These are phyloP conservation scores for Nomada hirtipes DNA, from an alignment of 2,888 invertebrate species.

Conservation along the genomic window DNA sequence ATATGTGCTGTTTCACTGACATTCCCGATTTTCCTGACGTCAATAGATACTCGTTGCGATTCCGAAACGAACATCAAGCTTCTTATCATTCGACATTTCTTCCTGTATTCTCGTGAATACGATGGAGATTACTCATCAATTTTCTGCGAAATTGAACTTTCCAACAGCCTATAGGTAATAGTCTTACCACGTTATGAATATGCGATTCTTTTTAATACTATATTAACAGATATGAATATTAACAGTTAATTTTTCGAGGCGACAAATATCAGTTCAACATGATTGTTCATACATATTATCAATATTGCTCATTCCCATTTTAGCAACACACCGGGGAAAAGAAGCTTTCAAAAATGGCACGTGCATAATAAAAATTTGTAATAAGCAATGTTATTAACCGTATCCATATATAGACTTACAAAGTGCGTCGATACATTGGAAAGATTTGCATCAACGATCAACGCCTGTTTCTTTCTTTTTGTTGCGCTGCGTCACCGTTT, in stretches of 20 bases:
- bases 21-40: too few relatives aligned
- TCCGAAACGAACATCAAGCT: neutral
- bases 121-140: conserved; percentile 10
- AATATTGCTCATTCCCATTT: conserved; percentile 13
- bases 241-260: conserved; percentile 8
- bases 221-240: conserved; percentile 33
- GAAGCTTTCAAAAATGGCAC: neutral
- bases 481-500: conserved; percentile 34
- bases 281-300: conserved; percentile 29
- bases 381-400: conserved; percentile 22
- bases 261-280: conserved; percentile 21
- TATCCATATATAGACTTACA: conserved; percentile 7
- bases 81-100: neutral
- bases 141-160: conserved; percentile 21
- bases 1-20: neutral
- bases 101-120: conserved; percentile 4
- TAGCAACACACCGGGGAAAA: conserved; percentile 18
- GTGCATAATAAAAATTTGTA: conserved; percentile 29
- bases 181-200: neutral
- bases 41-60: neutral
- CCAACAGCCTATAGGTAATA: conserved; percentile 16
- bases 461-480: conserved; percentile 12
- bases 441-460: conserved; percentile 25
- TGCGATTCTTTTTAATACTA: conserved; percentile 19
- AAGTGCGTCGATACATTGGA: conserved; percentile 12